phyloP scores from a whole-genome alignment of 2,797 vertebrate genomes.

The Petrocephalus schoutedeni region DNA sequence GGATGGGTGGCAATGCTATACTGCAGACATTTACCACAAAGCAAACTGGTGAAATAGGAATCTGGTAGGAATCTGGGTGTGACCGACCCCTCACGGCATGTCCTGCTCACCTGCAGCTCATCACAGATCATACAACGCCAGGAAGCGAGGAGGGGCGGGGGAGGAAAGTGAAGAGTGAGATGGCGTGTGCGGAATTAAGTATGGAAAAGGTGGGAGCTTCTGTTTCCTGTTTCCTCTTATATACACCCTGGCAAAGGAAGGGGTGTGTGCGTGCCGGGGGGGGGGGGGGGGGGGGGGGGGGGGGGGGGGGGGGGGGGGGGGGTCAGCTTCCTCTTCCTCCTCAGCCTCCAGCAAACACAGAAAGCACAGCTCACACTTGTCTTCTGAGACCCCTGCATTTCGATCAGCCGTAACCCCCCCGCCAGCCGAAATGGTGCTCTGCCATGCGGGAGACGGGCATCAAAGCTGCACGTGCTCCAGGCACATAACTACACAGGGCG shows the following conservation, averaged over 20 bases:
- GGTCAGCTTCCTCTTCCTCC: background rate
- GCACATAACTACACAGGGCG: background rate
- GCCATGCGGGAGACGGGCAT: background rate
- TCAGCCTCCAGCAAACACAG: background rate
- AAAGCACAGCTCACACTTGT: background rate
- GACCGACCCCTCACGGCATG: background rate
- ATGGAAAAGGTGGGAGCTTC: background rate
- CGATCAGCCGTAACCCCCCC: background rate
- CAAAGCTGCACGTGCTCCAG: background rate
- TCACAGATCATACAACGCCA: background rate
- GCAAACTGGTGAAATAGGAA: too few relatives aligned
- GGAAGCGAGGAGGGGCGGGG: background rate
- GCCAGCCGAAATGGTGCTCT: background rate
- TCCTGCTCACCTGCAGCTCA: slow-evolving; percentile 1
- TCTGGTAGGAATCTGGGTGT: too few relatives aligned
- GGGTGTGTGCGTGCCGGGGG: background rate
- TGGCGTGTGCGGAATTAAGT: background rate
- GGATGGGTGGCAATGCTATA: too few relatives aligned
- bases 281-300: background rate
- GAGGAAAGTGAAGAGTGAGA: background rate
- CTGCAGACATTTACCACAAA: too few relatives aligned
- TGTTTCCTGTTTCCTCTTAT: background rate
- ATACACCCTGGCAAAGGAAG: background rate
- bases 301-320: background rate
- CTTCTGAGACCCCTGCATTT: background rate